Evolutionary conservation across 2,797 vertebrate species (phyloP).

Genomic region (Denticeps clupeoides): DNA sequence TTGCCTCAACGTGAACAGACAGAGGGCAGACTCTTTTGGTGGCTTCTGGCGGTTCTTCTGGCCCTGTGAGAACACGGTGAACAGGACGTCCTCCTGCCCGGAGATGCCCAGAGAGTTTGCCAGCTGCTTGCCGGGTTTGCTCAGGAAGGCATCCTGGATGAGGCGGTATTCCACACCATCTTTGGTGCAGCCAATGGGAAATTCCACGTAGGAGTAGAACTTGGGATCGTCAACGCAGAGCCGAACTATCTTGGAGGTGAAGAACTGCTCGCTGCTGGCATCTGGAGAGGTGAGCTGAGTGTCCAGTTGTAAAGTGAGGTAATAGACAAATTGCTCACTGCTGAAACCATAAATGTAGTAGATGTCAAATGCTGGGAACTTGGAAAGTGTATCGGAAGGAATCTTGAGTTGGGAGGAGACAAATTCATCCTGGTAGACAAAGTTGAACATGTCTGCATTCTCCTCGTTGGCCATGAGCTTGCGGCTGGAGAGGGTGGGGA

Average conservation of each 20-base stretch:
- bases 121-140: constrained; percentile 77
- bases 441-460: constrained; percentile 97
- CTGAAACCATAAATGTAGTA: constrained; percentile 97
- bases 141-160: constrained; percentile 90
- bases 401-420: constrained; percentile 98
- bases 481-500: constrained; percentile 91
- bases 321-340: constrained; percentile 97
- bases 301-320: constrained; percentile 92
- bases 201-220: constrained; percentile 97
- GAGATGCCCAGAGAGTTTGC: constrained; percentile 80
- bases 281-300: constrained; percentile 91
- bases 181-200: constrained; percentile 91
- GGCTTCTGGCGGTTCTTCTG: constrained; percentile 97
- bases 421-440: constrained; percentile 97
- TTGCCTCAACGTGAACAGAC: constrained; percentile 86
- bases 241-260: constrained; percentile 95
- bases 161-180: constrained; percentile 92
- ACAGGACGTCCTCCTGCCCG: constrained; percentile 85
- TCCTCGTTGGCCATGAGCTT: constrained; percentile 94
- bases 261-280: constrained; percentile 91
- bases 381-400: constrained; percentile 91
- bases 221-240: constrained; percentile 94
- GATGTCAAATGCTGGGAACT: constrained; percentile 94
- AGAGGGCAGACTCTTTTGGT: constrained; percentile 91
- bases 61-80: constrained; percentile 94